These are phyloP conservation scores for Harpagifer antarcticus DNA, from an alignment of 2,797 vertebrate species.

Conservation along the genomic window DNA sequence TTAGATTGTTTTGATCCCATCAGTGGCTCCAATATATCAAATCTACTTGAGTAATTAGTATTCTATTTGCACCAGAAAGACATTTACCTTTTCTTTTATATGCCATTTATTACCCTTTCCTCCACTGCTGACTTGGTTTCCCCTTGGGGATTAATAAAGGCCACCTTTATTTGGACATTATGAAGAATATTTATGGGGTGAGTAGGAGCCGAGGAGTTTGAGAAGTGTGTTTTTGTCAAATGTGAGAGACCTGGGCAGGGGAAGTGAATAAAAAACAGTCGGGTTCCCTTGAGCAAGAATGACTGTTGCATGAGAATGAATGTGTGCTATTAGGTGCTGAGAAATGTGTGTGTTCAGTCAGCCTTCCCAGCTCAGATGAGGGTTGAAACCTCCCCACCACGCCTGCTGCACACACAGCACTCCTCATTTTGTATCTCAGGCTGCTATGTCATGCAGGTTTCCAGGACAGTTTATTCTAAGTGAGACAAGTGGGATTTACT, in stretches of 20 bases:
- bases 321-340: constrained; percentile 12
- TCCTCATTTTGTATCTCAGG: constrained; percentile 21
- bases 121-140: neutral
- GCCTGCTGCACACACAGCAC: neutral
- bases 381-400: neutral
- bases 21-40: neutral
- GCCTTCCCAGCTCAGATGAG: constrained; percentile 5
- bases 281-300: constrained; percentile 20
- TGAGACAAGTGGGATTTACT: constrained; percentile 36
- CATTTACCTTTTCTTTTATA: constrained; percentile 3
- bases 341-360: constrained; percentile 9
- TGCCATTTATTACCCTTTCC: neutral
- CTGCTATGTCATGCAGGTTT: constrained; percentile 27
- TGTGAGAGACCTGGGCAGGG: neutral
- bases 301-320: constrained; percentile 4
- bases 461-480: constrained; percentile 22
- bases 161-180: constrained; percentile 25
- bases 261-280: constrained; percentile 19
- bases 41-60: neutral
- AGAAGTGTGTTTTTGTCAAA: constrained; percentile 29
- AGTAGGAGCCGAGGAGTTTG: neutral
- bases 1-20: neutral
- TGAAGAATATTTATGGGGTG: neutral
- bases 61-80: constrained; percentile 1
- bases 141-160: constrained; percentile 17